These are phyloP conservation scores for Carduelis carduelis DNA, from an alignment of 2,797 vertebrate genomes.

Conservation along the genomic window DNA sequence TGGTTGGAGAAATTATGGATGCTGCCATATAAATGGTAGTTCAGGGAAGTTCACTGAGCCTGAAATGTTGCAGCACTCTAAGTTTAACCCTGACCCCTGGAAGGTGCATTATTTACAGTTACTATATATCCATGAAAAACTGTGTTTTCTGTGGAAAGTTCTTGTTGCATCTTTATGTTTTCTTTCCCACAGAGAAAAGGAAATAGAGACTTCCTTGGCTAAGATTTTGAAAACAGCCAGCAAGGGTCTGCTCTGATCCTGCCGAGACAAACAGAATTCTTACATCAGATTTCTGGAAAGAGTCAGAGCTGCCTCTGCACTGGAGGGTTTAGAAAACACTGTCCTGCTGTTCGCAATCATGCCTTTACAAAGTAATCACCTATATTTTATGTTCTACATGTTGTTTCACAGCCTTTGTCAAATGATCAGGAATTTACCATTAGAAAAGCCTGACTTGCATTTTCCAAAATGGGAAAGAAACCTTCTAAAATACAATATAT, in stretches of 20 bases:
- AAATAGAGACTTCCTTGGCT: background rate
- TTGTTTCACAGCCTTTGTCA: background rate
- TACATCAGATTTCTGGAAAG: background rate
- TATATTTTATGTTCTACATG: background rate
- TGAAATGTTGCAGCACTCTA: background rate
- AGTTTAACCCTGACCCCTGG: background rate
- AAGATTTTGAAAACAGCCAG: background rate
- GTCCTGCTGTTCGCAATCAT: background rate
- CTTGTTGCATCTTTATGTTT: background rate
- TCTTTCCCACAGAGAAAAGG: background rate
- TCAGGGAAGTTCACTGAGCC: background rate
- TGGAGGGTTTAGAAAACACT: background rate
- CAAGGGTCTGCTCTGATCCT: background rate
- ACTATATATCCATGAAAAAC: background rate
- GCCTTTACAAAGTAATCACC: background rate
- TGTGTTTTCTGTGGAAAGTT: background rate
- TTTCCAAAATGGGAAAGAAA: background rate
- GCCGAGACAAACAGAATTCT: background rate
- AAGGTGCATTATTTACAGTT: background rate
- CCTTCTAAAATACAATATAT: background rate
- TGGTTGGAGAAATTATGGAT: background rate
- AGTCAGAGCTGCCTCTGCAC: background rate
- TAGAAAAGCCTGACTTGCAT: background rate
- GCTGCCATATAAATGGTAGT: background rate
- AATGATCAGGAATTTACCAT: background rate